These are phyloP conservation scores for Netelia fuscicornis DNA, from an alignment of 2,888 invertebrate species.

Conservation along the genomic window DNA sequence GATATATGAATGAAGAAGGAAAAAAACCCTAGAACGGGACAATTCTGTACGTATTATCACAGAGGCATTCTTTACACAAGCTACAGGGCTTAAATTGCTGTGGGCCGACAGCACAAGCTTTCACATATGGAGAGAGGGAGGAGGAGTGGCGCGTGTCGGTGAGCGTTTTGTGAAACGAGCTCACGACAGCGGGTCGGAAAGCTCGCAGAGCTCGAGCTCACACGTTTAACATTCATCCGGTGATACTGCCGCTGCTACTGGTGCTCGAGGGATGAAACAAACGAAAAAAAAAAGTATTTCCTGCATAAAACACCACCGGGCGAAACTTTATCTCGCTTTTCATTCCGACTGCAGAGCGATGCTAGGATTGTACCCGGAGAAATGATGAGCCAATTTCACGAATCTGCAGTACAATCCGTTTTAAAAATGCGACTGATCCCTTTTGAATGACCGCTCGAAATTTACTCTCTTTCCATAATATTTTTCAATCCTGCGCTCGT, in stretches of 20 bases:
- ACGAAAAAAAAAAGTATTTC: slow-evolving; percentile 30
- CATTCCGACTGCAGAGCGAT: slow-evolving; percentile 24
- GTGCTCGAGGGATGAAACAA: slow-evolving; percentile 36
- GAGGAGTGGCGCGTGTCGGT: slow-evolving; percentile 5
- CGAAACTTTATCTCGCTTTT: slow-evolving; percentile 51
- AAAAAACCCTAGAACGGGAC: slow-evolving; percentile 43
- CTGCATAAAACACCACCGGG: slow-evolving; percentile 6
- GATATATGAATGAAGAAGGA: not conserved
- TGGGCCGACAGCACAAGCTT: slow-evolving; percentile 5
- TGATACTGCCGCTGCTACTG: slow-evolving; percentile 41
- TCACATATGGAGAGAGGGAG: not conserved
- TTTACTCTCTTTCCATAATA: not conserved
- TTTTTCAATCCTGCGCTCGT: not conserved
- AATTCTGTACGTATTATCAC: slow-evolving; percentile 59
- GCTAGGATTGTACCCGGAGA: slow-evolving; percentile 6
- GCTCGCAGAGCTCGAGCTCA: slow-evolving; percentile 46
- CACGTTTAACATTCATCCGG: slow-evolving; percentile 65
- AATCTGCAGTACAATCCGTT: slow-evolving; percentile 18
- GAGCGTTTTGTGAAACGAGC: slow-evolving; percentile 60
- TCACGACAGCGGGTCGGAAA: slow-evolving; percentile 44
- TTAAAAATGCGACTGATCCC: slow-evolving; percentile 14
- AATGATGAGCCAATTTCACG: slow-evolving; percentile 38
- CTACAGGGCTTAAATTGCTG: slow-evolving; percentile 50
- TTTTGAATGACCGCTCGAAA: not conserved
- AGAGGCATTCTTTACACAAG: slow-evolving; percentile 62